Base-by-base conservation (phyloP, 1,140 invertebrate species). In the Aphelenchoides besseyi region DNA sequence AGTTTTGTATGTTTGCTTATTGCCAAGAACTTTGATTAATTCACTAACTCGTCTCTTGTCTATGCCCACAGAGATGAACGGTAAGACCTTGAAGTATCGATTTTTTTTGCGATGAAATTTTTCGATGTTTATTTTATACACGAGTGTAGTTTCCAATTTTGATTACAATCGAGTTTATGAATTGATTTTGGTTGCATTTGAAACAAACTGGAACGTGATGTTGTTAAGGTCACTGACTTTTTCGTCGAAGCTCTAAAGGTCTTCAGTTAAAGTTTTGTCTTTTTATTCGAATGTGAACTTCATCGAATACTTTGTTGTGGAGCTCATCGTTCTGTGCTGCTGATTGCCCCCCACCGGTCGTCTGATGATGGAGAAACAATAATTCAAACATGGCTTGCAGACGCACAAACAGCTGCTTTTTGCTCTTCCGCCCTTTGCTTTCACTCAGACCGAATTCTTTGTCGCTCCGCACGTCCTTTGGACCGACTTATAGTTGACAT, bases 401-500 rank as follows among this genome's bases (percentile, higher is more conserved):
- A 48, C 41, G 41, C 41, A 48, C 41, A 48, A 48, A 48, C 41
- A 48, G 41, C 41, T 48, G 41, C 41, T 48, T 48, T 48, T 23
- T 48, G n/a, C 23, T 48, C 41, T 48, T 48, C 41, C 41, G 41
- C 41, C 23, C 41, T 48, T 48, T 23, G 12, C 41, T 48, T 23
- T 48, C 41, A 23, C 41, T 23, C 41, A 23, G 41, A 12, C 41
- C 41, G 23, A 48, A 16, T 48, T 48, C 23, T 23, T 12, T 23
- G 41, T 48, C 41, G 41, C 41, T 48, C 41, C n/a, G 41, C 41
- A 12, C 41, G 41, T 48, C 41, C 23, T 48, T 48, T 48, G 12
- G 41, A 23, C 12, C 41, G 41, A n/a, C n/a, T n/a, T n/a, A 48
- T 48, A 12, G 41, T 48, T 48, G 41, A 48, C 41, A 48, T 48